A percentile compares a stretch with the other conserved stretches of the same genome.
Conservation (phyloP, 2,888 invertebrate species). For the Tethea ocularis region DNA sequence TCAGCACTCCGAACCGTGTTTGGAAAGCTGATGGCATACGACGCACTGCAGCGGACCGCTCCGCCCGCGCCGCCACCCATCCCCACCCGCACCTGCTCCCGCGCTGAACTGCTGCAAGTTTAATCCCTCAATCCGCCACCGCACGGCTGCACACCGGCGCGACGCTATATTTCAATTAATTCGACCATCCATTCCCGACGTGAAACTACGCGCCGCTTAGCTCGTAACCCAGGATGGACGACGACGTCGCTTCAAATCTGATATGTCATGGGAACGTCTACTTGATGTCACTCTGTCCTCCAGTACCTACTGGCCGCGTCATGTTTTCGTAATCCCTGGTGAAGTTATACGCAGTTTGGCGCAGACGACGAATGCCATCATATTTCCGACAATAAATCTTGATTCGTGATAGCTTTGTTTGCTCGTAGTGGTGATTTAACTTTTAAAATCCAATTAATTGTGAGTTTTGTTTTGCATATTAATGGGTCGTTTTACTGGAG, state of each 20-base stretch:
- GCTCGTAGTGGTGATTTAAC: slow-evolving; percentile 53
- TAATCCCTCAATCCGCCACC: slow-evolving; percentile 76
- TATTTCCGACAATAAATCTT: slow-evolving; percentile 52
- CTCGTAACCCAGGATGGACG: slow-evolving; percentile 57
- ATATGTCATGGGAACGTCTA: slow-evolving; percentile 42
- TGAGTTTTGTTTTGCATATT: slow-evolving; percentile 70
- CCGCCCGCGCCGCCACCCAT: slow-evolving; percentile 30
- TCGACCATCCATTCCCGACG: slow-evolving; percentile 73
- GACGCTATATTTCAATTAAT: slow-evolving; percentile 82
- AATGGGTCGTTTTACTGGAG: slow-evolving; percentile 52
- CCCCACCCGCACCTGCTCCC: slow-evolving; percentile 63
- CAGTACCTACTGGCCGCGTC: slow-evolving; percentile 21
- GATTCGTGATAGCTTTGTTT: slow-evolving; percentile 48
- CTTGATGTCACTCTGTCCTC: slow-evolving; percentile 36
- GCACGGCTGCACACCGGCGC: slow-evolving; percentile 72
- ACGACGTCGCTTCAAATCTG: slow-evolving; percentile 32
- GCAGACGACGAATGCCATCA: slow-evolving; percentile 35
- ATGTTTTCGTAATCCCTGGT: slow-evolving; percentile 27
- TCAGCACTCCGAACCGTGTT: slow-evolving; percentile 77
- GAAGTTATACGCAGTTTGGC: slow-evolving; percentile 30
- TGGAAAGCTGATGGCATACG: slow-evolving; percentile 63
- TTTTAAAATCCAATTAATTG: slow-evolving; percentile 64
- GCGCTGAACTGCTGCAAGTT: slow-evolving; percentile 73
- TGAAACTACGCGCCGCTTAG: slow-evolving; percentile 67
- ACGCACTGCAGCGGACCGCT: slow-evolving; percentile 53